Evolutionary conservation across 1,140 invertebrate genomes (phyloP), one percentile per base, ranked within the genome.

Genomic region (Diorhabda carinulata): DNA sequence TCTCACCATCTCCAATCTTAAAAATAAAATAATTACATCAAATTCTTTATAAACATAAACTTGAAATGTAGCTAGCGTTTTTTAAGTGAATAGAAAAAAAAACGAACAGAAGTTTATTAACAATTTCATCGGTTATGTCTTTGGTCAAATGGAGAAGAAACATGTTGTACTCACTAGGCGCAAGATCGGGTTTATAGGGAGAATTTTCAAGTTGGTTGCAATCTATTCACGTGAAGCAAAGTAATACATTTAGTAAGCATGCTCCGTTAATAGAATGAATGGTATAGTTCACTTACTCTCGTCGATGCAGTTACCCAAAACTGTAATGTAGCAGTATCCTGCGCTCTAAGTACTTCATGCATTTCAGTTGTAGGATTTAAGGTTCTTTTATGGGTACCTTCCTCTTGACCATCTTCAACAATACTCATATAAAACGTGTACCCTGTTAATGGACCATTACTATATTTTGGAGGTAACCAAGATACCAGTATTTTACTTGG

Each of bases 281-380:
- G 25, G 25, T 25, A 25, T 25, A 25, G 25, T 3, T 52, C 43
- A 64, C 75, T 76, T 74, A 80, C 79, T 70, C 76, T 87, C 2
- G 92, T 94, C 4, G 90, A 90, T 7, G 92, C 91, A 0, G 91
- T 90, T 3, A 91, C 83, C 91, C 92, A 93, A 80, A 93, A 92
- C 77, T 93, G 90, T 77, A 92, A 89, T 0, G 88, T 88, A 3
- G 88, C 87, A 25, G 86, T 85, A 41, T 92, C 87, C 77, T 91
- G 87, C 66, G 92, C 84, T 76, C 90, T 81, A 70, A 89, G 85
- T 61, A 91, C 88, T 81, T 93, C 91, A 78, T 91, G 88, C 61
- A 87, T 86, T 70, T 88, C 85, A 7, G 86, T 87, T 63, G 82
- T 85, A 5, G 88, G 86, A 41, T 86, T 87, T 9, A 91, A 79